Percentiles rank a stretch among this genome's conserved stretches.
Conservation (phyloP, 2,797 vertebrate species). For the Podargus strigoides region DNA sequence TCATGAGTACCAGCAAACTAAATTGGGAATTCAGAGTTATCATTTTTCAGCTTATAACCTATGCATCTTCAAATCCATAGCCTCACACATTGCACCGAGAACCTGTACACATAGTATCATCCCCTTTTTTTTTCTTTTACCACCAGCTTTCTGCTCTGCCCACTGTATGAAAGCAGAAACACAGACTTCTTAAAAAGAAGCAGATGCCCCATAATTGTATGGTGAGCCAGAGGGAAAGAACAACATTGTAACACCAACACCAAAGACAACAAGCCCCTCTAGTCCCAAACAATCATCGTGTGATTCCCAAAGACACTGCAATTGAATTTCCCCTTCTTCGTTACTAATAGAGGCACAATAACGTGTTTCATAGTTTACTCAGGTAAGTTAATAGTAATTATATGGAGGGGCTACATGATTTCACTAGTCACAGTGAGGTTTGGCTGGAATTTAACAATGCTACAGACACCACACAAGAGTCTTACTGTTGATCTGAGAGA, state of each 20-base stretch:
- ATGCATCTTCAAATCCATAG: neutral
- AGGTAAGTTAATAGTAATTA: neutral
- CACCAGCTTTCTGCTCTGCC: neutral
- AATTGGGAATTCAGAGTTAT: fast-evolving
- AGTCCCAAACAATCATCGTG: neutral
- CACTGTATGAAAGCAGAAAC: neutral
- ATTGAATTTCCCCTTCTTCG: neutral
- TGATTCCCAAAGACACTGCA: neutral
- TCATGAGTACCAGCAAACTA: neutral
- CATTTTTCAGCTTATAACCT: neutral
- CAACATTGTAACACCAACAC: fast-evolving
- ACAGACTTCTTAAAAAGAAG: neutral
- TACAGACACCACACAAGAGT: neutral
- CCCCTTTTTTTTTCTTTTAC: neutral
- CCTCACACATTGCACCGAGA: fast-evolving
- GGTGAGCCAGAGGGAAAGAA: neutral
- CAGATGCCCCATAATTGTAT: fast-evolving
- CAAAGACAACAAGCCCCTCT: neutral
- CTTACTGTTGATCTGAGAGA: slow-evolving; percentile 56
- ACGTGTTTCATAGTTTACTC: fast-evolving
- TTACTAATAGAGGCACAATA: neutral
- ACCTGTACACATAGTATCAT: neutral
- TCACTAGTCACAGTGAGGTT: neutral
- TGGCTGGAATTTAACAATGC: neutral
- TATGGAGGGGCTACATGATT: neutral